Evolutionary conservation across 2,113 vertebrate genomes (phyloP).

Genomic region (Malurus melanocephalus): DNA sequence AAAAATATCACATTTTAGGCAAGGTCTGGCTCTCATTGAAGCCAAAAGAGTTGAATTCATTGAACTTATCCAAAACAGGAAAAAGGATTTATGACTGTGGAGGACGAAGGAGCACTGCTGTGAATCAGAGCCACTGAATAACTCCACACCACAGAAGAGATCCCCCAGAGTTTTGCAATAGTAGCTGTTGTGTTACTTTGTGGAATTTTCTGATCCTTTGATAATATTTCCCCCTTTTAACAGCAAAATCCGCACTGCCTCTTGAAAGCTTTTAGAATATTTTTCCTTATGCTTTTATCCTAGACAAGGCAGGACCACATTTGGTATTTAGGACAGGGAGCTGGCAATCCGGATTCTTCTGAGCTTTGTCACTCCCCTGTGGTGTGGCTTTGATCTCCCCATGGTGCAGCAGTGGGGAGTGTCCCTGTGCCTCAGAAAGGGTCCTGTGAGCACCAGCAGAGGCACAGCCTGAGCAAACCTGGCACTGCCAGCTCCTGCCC

Average conservation of each 20-base stretch:
- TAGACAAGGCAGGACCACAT: slow-evolving; percentile 33
- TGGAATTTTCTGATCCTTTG: slow-evolving; percentile 62
- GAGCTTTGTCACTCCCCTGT: slow-evolving; percentile 44
- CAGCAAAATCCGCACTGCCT: slow-evolving; percentile 20
- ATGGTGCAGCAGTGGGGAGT: neutral
- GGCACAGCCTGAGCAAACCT: neutral
- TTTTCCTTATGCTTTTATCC: slow-evolving; percentile 32
- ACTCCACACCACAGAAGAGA: slow-evolving; percentile 22
- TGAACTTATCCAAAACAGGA: slow-evolving; percentile 38
- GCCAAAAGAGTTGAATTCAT: neutral
- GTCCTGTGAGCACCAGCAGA: neutral
- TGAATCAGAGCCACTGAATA: slow-evolving; percentile 20
- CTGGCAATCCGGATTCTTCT: slow-evolving; percentile 43
- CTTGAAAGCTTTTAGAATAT: slow-evolving; percentile 34
- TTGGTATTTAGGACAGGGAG: slow-evolving; percentile 52
- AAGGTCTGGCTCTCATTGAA: slow-evolving; percentile 19
- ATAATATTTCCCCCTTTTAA: slow-evolving; percentile 41
- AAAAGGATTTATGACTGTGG: slow-evolving; percentile 27
- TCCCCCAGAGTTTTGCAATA: slow-evolving; percentile 55
- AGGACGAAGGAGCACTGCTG: neutral
- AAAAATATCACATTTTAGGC: slow-evolving; percentile 26
- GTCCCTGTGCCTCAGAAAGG: neutral
- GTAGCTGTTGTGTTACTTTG: slow-evolving; percentile 40
- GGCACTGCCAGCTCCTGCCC: neutral
- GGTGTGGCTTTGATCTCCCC: slow-evolving; percentile 14